Conservation (phyloP, 2,797 vertebrate species). For the Zalophus californianus region DNA sequence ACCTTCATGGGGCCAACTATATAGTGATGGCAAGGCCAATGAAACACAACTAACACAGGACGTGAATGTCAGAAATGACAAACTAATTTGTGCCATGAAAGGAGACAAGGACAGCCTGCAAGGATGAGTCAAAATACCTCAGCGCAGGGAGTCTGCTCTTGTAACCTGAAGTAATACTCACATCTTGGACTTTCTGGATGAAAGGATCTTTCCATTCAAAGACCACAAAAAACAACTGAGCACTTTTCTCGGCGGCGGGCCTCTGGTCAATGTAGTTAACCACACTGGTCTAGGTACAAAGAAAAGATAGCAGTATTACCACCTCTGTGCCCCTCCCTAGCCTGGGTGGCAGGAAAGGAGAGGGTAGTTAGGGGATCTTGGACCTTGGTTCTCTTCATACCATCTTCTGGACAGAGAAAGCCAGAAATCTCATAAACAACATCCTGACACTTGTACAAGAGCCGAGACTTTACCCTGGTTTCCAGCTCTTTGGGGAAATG, state of each 20-base stretch:
- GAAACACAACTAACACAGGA: background rate
- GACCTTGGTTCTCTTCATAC: background rate
- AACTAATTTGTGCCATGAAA: background rate
- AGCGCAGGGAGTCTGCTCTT: background rate
- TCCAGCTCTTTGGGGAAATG: background rate
- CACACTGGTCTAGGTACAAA: conserved; percentile 91
- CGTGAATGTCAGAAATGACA: background rate
- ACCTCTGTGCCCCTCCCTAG: background rate
- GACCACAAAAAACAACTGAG: conserved; percentile 96
- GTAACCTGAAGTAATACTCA: conserved; percentile 85
- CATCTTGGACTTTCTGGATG: conserved; percentile 96
- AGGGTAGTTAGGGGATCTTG: accelerated
- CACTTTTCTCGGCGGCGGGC: conserved; percentile 83
- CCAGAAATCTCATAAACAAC: background rate
- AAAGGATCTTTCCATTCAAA: conserved; percentile 98
- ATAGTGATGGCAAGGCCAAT: background rate
- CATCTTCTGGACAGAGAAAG: background rate
- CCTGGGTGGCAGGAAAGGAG: no score
- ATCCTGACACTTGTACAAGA: background rate
- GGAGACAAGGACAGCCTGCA: background rate
- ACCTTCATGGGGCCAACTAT: background rate
- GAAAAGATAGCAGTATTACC: background rate
- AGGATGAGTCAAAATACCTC: background rate
- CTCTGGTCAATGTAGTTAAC: conserved; percentile 97
- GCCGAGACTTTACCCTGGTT: background rate